Conservation (phyloP, 2,113 vertebrate species). For the Pygoscelis antarcticus region DNA sequence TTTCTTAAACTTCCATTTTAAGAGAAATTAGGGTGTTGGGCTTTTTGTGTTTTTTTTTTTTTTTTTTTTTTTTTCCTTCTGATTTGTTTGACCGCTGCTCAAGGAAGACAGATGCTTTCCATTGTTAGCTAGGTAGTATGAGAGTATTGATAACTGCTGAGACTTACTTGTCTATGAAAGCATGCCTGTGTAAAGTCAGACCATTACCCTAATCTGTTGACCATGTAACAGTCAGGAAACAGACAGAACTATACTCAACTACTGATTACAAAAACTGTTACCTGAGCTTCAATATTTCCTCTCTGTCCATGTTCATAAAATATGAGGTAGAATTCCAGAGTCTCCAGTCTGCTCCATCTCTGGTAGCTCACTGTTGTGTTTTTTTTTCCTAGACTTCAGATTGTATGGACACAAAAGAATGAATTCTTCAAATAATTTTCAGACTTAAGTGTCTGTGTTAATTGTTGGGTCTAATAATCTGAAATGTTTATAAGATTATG, state of each 20-base stretch:
- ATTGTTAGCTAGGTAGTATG: not conserved
- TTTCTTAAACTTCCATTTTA: not conserved
- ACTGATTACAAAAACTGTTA: not conserved
- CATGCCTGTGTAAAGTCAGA: not conserved
- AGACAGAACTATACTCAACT: not conserved
- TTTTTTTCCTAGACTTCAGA: not conserved
- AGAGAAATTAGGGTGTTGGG: not conserved
- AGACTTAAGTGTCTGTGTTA: not conserved
- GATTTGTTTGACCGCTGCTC: not conserved
- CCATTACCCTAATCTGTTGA: not conserved
- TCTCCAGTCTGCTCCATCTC: not conserved
- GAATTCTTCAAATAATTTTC: not conserved
- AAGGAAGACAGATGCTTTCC: not conserved
- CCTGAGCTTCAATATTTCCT: not conserved
- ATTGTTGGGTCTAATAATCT: not conserved
- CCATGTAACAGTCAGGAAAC: not conserved
- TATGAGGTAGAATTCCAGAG: not conserved
- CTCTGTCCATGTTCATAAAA: not conserved
- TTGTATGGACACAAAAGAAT: not conserved
- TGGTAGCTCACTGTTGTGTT: not conserved
- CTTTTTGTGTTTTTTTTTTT: not conserved
- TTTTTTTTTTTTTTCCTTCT: not conserved
- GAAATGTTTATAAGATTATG: not conserved
- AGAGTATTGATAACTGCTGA: not conserved
- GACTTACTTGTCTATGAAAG: not conserved